Percentiles rank a stretch among this genome's conserved stretches.
phyloP scores from a whole-genome alignment of 2,797 vertebrate genomes.

The Pristis pectinata region DNA sequence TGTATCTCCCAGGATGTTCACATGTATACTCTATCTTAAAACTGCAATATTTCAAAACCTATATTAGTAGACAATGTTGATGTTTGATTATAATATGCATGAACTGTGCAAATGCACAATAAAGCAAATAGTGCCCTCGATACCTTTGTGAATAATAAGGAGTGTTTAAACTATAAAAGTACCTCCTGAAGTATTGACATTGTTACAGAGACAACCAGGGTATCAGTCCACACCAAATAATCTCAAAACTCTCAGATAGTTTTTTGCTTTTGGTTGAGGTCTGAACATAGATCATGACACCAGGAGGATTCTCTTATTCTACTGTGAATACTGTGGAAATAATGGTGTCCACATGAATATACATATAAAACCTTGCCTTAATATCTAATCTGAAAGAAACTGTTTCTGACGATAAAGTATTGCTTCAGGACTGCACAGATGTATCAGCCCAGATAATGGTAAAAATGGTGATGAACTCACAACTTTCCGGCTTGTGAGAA shows the following conservation, averaged over 20 bases:
- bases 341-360: background rate
- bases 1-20: background rate
- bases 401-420: background rate
- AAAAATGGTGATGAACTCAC: background rate
- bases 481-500: background rate
- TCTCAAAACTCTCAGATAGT: background rate
- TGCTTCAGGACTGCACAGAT: background rate
- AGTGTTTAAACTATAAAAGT: background rate
- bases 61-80: background rate
- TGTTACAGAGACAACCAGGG: background rate
- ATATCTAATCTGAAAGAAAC: background rate
- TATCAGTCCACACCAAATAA: background rate
- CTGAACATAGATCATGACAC: background rate
- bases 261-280: background rate
- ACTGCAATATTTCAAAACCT: background rate
- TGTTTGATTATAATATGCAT: background rate
- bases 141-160: background rate
- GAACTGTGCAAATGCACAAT: background rate
- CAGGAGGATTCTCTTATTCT: background rate
- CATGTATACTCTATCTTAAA: background rate
- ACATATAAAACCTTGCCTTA: background rate
- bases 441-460: background rate
- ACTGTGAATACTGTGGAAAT: background rate
- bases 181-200: no score
- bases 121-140: background rate